These are phyloP conservation scores for Melanotaenia maccullochi DNA, from an alignment of 2,797 vertebrate species.

Conservation along the genomic window DNA sequence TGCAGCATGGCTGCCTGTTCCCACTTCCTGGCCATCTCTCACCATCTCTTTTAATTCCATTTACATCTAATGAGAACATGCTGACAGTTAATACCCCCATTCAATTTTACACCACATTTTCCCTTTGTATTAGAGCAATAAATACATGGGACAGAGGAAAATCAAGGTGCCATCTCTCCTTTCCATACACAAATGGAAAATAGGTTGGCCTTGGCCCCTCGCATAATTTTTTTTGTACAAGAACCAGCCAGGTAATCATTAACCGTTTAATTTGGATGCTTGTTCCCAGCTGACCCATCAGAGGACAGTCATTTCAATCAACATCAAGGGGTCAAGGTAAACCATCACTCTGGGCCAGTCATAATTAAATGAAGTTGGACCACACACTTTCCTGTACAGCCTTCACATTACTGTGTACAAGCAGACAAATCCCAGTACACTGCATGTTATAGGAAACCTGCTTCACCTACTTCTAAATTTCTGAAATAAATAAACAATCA, in stretches of 20 bases:
- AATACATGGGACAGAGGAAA: conserved; percentile 64
- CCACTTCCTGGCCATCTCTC: conserved; percentile 62
- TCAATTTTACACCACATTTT: conserved; percentile 67
- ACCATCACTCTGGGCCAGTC: conserved; percentile 21
- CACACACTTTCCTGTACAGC: neutral
- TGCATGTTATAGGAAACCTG: neutral
- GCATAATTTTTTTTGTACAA: conserved; percentile 55
- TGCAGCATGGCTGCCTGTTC: conserved; percentile 55
- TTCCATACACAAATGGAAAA: conserved; percentile 50
- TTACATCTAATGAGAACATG: conserved; percentile 75
- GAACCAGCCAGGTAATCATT: conserved; percentile 72
- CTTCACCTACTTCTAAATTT: neutral
- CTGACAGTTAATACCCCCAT: conserved; percentile 73
- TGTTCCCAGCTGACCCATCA: conserved; percentile 62
- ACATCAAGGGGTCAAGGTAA: conserved; percentile 46
- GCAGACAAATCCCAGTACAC: neutral
- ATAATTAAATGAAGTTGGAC: conserved; percentile 25
- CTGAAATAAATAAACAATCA: neutral
- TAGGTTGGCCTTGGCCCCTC: conserved; percentile 52
- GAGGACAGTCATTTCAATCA: conserved; percentile 51
- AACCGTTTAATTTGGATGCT: conserved; percentile 68
- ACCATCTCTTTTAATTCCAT: conserved; percentile 72
- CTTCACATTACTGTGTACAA: neutral
- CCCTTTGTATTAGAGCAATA: conserved; percentile 59
- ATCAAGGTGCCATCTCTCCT: conserved; percentile 52